Evolutionary conservation across 1,140 invertebrate species (phyloP).

Genomic region (Acromyrmex echinatior): DNA sequence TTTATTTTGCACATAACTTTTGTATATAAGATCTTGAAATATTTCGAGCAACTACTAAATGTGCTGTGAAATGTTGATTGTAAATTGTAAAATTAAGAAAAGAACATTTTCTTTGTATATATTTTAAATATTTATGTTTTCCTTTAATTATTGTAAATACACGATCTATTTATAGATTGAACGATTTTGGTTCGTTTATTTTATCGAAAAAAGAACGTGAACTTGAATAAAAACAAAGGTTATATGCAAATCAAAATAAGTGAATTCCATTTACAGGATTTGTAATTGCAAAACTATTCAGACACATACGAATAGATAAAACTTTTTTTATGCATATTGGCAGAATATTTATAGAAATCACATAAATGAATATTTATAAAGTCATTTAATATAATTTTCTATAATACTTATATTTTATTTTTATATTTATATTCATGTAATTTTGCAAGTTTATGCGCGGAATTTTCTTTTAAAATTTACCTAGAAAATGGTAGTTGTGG

Average conservation of each 20-base stretch:
- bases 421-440: slow-evolving; percentile 1
- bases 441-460: not conserved
- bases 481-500: too few species aligned
- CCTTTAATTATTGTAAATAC: not conserved
- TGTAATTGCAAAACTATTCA: not conserved
- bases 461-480: too few species aligned
- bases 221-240: not conserved
- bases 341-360: not conserved
- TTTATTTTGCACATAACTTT: not conserved
- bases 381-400: not conserved
- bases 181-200: not conserved
- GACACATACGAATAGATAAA: not conserved
- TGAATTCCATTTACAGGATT: not conserved
- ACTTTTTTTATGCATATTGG: not conserved
- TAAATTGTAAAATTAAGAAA: not conserved
- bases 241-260: not conserved
- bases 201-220: not conserved
- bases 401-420: not conserved
- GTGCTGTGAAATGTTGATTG: not conserved
- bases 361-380: not conserved
- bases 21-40: not conserved
- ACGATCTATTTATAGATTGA: not conserved
- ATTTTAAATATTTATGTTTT: slow-evolving; percentile 10
- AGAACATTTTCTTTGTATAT: not conserved
- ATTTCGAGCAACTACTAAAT: not conserved